Conservation (phyloP, 2,888 invertebrate genomes). For the Chrysodeixis includens region DNA sequence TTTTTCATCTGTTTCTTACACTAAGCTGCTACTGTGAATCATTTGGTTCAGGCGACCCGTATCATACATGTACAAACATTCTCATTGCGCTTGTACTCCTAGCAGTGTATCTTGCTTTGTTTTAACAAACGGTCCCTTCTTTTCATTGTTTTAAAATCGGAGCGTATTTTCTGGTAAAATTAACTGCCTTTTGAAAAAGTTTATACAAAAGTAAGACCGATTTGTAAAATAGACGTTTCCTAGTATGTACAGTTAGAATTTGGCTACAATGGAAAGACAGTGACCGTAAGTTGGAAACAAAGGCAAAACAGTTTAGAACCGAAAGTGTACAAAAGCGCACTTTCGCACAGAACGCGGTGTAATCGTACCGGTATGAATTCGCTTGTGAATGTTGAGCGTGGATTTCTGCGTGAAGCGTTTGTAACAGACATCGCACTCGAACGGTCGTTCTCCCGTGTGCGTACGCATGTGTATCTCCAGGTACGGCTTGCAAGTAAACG, state of each 20-base stretch:
- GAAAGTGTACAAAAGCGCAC: slow-evolving; percentile 24
- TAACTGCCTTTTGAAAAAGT: too few relatives aligned
- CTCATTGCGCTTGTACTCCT: slow-evolving; percentile 40
- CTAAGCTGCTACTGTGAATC: slow-evolving; percentile 34
- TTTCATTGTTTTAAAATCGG: background rate
- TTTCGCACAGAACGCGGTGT: slow-evolving; percentile 42
- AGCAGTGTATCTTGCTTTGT: slow-evolving; percentile 23
- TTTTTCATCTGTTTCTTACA: slow-evolving; percentile 55
- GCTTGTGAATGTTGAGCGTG: slow-evolving; percentile 90
- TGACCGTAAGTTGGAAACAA: slow-evolving; percentile 17
- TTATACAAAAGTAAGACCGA: background rate
- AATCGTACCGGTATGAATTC: slow-evolving; percentile 88
- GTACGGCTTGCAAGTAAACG: slow-evolving; percentile 90
- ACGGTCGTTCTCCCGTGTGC: slow-evolving; percentile 88
- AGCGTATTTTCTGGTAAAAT: too few relatives aligned
- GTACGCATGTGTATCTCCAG: slow-evolving; percentile 91
- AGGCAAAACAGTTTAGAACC: slow-evolving; percentile 2
- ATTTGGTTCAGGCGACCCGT: slow-evolving; percentile 25
- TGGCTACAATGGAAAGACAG: background rate
- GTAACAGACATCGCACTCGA: slow-evolving; percentile 89
- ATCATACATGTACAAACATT: slow-evolving; percentile 2
- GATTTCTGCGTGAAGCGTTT: slow-evolving; percentile 90
- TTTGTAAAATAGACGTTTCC: background rate
- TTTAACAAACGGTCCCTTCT: slow-evolving; percentile 26
- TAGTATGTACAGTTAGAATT: background rate